A percentile compares a stretch with the other conserved stretches of the same genome.
Conservation (phyloP, 1,140 invertebrate genomes). For the Drosophila leontia region DNA sequence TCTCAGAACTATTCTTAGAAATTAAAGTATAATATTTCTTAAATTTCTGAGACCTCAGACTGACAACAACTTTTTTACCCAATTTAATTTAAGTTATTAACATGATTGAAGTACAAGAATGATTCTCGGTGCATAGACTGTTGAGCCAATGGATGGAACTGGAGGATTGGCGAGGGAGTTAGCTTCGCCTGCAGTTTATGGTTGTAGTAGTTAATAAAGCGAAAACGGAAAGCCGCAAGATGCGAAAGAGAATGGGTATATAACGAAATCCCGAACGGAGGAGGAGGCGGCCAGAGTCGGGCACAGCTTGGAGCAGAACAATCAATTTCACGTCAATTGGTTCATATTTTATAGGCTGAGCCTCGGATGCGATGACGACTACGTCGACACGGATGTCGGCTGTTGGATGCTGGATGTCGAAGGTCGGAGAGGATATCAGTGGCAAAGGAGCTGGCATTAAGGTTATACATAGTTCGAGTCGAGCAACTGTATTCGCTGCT, state of each 20-base stretch:
- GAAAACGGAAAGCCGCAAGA: slow-evolving; percentile 60
- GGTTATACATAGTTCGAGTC: slow-evolving; percentile 55
- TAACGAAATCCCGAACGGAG: background rate
- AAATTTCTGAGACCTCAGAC: background rate
- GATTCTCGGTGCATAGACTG: slow-evolving; percentile 13
- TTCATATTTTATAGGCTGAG: slow-evolving; percentile 79
- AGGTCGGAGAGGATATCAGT: slow-evolving; percentile 23
- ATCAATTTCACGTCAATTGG: slow-evolving; percentile 82
- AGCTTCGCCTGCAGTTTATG: slow-evolving; percentile 69
- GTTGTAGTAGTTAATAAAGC: slow-evolving; percentile 75
- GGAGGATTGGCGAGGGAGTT: slow-evolving; percentile 1
- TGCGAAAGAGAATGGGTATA: slow-evolving; percentile 4
- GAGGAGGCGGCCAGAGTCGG: slow-evolving; percentile 5
- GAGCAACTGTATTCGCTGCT: background rate
- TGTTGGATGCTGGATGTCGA: slow-evolving; percentile 5
- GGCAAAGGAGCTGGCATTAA: slow-evolving; percentile 53
- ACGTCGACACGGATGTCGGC: slow-evolving; percentile 30
- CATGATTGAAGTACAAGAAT: too few relatives aligned
- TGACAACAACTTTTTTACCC: background rate
- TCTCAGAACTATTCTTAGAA: background rate
- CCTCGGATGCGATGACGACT: slow-evolving; percentile 32
- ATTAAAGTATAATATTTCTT: background rate
- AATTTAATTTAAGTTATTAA: background rate
- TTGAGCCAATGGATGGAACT: slow-evolving; percentile 12
- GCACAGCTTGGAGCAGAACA: slow-evolving; percentile 49